Percentiles rank a stretch among this genome's conserved stretches.
phyloP scores from a whole-genome alignment of 1,140 invertebrate genomes.

The Lucilia cuprina region DNA sequence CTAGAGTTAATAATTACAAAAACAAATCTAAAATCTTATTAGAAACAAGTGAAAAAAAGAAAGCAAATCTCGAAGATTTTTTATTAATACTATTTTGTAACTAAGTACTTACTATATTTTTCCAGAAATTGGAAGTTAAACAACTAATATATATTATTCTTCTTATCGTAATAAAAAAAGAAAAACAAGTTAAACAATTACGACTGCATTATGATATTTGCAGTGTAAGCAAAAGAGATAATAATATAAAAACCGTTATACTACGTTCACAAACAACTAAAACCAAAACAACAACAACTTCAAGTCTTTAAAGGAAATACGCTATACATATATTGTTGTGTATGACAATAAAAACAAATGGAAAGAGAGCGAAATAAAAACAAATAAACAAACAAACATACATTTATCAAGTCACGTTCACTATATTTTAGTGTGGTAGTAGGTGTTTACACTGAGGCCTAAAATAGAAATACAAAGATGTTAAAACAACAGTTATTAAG shows the following conservation, averaged over 20 bases:
- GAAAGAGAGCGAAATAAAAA: not conserved
- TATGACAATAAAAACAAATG: not conserved
- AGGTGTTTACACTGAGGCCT: no score
- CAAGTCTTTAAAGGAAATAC: not conserved
- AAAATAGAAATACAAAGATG: no score
- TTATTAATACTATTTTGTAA: no score
- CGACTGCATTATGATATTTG: conserved; percentile 33
- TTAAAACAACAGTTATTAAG: no score
- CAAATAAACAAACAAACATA: not conserved
- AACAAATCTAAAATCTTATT: no score
- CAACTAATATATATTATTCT: no score
- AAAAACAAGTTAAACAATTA: conserved; percentile 23
- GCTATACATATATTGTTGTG: not conserved
- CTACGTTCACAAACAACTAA: not conserved
- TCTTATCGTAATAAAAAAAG: no score
- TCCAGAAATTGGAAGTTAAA: not conserved
- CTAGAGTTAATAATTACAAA: no score
- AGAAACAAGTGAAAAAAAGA: no score
- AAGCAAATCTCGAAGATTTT: no score
- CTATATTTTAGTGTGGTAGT: not conserved
- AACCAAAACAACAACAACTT: not conserved
- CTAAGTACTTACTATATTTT: not conserved
- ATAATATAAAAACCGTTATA: not conserved
- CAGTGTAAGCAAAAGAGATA: conserved; percentile 15
- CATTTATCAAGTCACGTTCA: conserved; percentile 3